phyloP scores from a whole-genome alignment of 2,888 invertebrate genomes.

The Oscheius onirici region DNA sequence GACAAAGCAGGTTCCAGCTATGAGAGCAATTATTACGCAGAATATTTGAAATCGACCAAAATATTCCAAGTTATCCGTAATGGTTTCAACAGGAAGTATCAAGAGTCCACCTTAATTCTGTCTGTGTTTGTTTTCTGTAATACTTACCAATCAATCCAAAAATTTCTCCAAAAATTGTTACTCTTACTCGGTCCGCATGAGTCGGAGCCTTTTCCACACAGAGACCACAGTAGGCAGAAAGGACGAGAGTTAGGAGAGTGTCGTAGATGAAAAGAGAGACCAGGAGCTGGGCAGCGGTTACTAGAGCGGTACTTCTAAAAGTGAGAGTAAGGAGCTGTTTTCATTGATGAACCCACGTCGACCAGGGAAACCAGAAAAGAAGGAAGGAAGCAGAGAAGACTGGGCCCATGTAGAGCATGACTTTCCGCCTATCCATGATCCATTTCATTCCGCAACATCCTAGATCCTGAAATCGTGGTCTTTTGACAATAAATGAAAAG shows the following conservation, averaged over 20 bases:
- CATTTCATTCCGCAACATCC: slow-evolving; percentile 59
- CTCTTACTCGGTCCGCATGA: slow-evolving; percentile 51
- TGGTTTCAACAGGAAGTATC: slow-evolving; percentile 53
- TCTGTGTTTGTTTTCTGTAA: neutral
- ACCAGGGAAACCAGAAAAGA: slow-evolving; percentile 73
- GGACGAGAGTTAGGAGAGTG: slow-evolving; percentile 72
- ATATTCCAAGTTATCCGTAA: slow-evolving; percentile 68
- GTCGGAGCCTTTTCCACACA: slow-evolving; percentile 70
- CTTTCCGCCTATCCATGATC: slow-evolving; percentile 61
- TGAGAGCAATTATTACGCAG: slow-evolving; percentile 65
- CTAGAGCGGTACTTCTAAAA: slow-evolving; percentile 48
- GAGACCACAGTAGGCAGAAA: slow-evolving; percentile 72
- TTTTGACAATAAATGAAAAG: no score
- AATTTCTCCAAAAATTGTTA: slow-evolving; percentile 57
- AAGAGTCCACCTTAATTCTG: slow-evolving; percentile 45
- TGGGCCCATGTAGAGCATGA: slow-evolving; percentile 72
- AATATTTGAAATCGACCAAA: slow-evolving; percentile 70
- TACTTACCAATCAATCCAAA: slow-evolving; percentile 49
- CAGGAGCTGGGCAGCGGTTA: slow-evolving; percentile 72
- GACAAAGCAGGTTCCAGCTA: slow-evolving; percentile 48
- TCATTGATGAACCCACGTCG: slow-evolving; percentile 40
- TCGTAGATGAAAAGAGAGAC: slow-evolving; percentile 73
- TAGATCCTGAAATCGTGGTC: slow-evolving; percentile 49
- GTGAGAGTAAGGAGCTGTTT: no score
- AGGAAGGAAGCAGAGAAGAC: slow-evolving; percentile 72